Base-by-base conservation (phyloP, 2,888 invertebrate species). In the Lagria hirta region DNA sequence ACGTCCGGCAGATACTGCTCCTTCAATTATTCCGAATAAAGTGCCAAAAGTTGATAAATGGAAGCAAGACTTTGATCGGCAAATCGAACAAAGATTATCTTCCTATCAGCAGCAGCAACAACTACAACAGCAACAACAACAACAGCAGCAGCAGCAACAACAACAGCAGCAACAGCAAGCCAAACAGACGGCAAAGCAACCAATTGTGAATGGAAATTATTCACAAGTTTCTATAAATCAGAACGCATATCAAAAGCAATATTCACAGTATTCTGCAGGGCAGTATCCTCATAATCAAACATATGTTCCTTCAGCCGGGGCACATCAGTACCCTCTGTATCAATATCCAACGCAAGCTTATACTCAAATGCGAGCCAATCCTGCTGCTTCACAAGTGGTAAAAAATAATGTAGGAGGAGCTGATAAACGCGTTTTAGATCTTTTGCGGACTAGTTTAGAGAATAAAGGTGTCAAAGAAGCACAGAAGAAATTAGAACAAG, bases 391-490 rank as follows among this genome's bases (percentile, higher is more conserved):
- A 7, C 17, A 27, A 8, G 12, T 16, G 6, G 10, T 15, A 3
- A 51, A 55, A 18, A 51, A 43, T 23, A 44, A 49, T 24, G 4
- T 37, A 2, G 69, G 75, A 14, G 81, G 81, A 18, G 82, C 81
- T n/a, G 81, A 85, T 62, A 84, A 84, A 64, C 75, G 80, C 49
- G 83, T 86, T n/a, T 70, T 86, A 47, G 83, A 81, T 61, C 77
- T 86, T 59, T 69, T 87, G 35, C 74, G 86, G 59, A 84, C 81
- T 56, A 86, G 83, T 66, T 73, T 87, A 57, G 86, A 86, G 71
- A 81, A 79, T 30, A 84, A 80, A 44, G 76, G 74, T 24, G 74
- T 73, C 38, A 70, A 73, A 42, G 81, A 81, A 55, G 74, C 77
- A 12, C 66, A 74, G 45, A 78, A 75, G 61, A 72, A 75, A 55